Evolutionary conservation across 2,888 invertebrate species (phyloP), one percentile per base, ranked within the genome.

Genomic region (Cordylochernes scorpioides): DNA sequence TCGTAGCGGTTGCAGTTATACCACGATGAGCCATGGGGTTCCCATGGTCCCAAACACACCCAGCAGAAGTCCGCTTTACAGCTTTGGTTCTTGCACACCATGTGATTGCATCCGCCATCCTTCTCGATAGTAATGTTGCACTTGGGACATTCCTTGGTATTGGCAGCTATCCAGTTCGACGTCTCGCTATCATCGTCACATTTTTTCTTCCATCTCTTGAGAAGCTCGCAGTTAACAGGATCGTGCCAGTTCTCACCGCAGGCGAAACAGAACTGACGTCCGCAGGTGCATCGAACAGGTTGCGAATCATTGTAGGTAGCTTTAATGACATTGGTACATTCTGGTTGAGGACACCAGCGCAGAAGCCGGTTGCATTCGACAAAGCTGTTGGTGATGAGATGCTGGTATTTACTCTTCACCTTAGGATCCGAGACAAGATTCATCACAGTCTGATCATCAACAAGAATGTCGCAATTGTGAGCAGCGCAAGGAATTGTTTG

Each of bases 121-220:
- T 60, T 60, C 44, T 60, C 59, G 41, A 60, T 59, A 8, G 57
- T 57, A 28, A 84, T 86, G 55, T 84, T 82, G 58, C 94, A 97
- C 54, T 80, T 82, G 22, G 94, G 94, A 55, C 94, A 94, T 58
- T 91, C 88, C 62, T 97, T 94, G 30, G 94, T 97, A 58, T 94
- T 94, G 16, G 91, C 91, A 32, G 86, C 86, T 48, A 94, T 88
- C 94, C 94, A 97, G 53, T 94, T 94, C 10, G 84, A 84, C 30
- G 94, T 97, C 58, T 94, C 94, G 4, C 84, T 84, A 57, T 97
- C 94, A 52, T 94, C 94, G 54, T 84, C 88, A 59, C 91, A 94
- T 58, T 42, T 42, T 21, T 42, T 38, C 19, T 54, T 34, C 42
- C 61, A 61, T 35, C 49, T 49, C 38, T 48, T 52, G 27, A 61